A percentile compares a stretch with the other conserved stretches of the same genome.
Evolutionary conservation across 2,113 vertebrate genomes (phyloP).

Genomic region (Hippocampus mohnikei): DNA sequence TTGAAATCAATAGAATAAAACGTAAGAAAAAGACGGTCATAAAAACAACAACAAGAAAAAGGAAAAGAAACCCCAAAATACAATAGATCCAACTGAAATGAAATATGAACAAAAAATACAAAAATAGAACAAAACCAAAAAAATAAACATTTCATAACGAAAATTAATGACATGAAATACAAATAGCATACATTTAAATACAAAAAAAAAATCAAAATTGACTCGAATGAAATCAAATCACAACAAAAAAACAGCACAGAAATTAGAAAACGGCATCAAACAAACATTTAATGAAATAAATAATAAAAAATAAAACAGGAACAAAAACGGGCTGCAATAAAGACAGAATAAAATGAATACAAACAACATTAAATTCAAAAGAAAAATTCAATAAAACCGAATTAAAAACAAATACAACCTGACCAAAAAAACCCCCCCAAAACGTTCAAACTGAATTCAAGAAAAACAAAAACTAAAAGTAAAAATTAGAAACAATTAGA

Average conservation of each 20-base stretch:
- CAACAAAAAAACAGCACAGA: too few species aligned
- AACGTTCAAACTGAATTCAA: not conserved
- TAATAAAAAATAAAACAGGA: not conserved
- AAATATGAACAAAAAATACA: not conserved
- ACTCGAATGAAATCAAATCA: too few species aligned
- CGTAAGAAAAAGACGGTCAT: not conserved
- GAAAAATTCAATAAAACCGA: too few species aligned
- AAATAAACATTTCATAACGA: not conserved
- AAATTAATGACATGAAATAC: not conserved
- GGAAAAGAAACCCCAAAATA: not conserved
- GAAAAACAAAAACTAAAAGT: not conserved
- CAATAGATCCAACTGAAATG: not conserved
- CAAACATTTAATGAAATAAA: too few species aligned
- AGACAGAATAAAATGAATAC: too few species aligned
- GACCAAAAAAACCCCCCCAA: not conserved
- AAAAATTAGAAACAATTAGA: not conserved
- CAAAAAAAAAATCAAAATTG: not conserved
- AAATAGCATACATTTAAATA: not conserved
- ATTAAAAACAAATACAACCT: too few species aligned
- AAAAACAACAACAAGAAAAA: not conserved
- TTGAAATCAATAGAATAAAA: not conserved
- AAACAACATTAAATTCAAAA: too few species aligned
- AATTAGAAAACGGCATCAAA: too few species aligned
- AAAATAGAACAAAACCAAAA: not conserved
- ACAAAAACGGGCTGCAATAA: too few species aligned